Percentiles rank a stretch among this genome's conserved stretches.
phyloP scores from a whole-genome alignment of 2,797 vertebrate species.

The Distichodus sexfasciatus region DNA sequence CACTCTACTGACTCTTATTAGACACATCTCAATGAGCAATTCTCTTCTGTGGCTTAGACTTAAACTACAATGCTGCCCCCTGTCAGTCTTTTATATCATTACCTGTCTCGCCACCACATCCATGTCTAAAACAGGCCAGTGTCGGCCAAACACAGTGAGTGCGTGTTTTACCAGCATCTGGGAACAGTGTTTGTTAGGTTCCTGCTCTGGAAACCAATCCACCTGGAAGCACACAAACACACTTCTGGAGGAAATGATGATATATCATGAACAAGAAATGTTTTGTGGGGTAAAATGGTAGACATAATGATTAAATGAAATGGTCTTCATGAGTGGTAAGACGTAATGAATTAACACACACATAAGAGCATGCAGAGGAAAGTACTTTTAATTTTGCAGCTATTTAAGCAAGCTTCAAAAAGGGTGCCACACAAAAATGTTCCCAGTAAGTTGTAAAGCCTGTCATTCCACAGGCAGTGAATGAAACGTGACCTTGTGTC shows the following conservation, averaged over 20 bases:
- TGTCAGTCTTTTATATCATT: not conserved
- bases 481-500: too few species aligned
- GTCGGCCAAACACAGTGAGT: slow-evolving; percentile 70
- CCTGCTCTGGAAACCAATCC: slow-evolving; percentile 72
- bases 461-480: too few species aligned
- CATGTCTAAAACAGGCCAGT: slow-evolving; percentile 71
- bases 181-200: slow-evolving; percentile 80
- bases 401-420: too few species aligned
- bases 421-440: too few species aligned
- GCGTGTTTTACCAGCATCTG: slow-evolving; percentile 75
- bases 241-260: not conserved
- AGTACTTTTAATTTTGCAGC: too few species aligned
- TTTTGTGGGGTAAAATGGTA: too few species aligned
- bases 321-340: too few species aligned
- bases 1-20: not conserved
- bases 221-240: slow-evolving; percentile 59
- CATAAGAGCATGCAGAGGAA: too few species aligned
- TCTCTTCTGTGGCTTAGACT: not conserved
- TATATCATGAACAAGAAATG: too few species aligned
- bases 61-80: slow-evolving; percentile 14
- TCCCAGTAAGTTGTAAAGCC: too few species aligned
- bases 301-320: not conserved
- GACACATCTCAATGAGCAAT: slow-evolving; percentile 8
- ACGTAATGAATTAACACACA: too few species aligned
- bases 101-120: slow-evolving; percentile 76